phyloP scores from a whole-genome alignment of 2,888 invertebrate genomes.

The Drosophila pegasa region DNA sequence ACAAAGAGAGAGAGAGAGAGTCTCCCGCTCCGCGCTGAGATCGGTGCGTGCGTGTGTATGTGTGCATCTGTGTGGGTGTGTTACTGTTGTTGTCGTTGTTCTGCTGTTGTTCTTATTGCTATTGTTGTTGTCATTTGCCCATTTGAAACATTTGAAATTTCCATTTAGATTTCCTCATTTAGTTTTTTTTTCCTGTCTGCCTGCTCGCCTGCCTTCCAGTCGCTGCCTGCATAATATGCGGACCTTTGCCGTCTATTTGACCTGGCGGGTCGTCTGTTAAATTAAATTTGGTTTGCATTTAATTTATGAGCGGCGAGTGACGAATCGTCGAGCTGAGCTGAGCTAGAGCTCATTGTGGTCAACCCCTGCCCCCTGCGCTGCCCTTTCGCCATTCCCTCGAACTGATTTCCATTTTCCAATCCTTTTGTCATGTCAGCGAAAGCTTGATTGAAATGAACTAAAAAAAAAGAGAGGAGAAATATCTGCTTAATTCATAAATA shows the following conservation, averaged over 20 bases:
- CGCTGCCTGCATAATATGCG: constrained; percentile 68
- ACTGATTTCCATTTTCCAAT: constrained; percentile 10
- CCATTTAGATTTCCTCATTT: constrained; percentile 72
- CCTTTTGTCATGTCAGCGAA: constrained; percentile 27
- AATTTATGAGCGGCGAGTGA: constrained; percentile 56
- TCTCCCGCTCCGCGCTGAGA: constrained; percentile 31
- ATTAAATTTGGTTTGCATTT: constrained; percentile 73
- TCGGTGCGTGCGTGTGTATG: constrained; percentile 32
- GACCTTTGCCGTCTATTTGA: constrained; percentile 64
- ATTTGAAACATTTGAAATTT: constrained; percentile 79
- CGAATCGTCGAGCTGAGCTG: constrained; percentile 18
- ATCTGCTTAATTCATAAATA: no score
- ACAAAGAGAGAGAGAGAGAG: constrained; percentile 14
- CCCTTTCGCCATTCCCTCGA: background rate
- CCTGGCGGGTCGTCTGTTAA: constrained; percentile 71
- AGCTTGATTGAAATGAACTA: background rate
- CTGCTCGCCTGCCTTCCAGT: constrained; percentile 15
- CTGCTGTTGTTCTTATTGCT: constrained; percentile 34
- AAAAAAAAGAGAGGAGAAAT: no score
- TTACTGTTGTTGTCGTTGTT: constrained; percentile 21
- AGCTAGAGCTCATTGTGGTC: constrained; percentile 14
- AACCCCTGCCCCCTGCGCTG: background rate
- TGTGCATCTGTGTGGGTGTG: constrained; percentile 21
- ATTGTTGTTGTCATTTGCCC: constrained; percentile 63
- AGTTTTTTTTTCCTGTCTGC: constrained; percentile 28